These are phyloP conservation scores for Leucopsar rothschildi DNA, from an alignment of 2,113 vertebrate species.

Conservation along the genomic window DNA sequence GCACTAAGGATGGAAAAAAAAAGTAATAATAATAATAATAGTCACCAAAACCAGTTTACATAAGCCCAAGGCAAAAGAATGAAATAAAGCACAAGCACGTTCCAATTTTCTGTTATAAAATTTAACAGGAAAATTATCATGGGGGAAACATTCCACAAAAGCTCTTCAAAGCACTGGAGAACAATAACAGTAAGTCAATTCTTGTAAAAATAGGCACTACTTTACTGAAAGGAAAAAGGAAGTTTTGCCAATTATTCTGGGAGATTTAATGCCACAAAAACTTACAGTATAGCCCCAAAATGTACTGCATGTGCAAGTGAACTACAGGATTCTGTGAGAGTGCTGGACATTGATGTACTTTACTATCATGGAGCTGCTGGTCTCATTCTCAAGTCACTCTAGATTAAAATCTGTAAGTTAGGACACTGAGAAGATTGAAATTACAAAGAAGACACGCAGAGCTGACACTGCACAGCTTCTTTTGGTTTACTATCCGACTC, in stretches of 20 bases:
- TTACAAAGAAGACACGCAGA: neutral
- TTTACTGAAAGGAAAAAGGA: neutral
- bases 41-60: neutral
- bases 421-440: neutral
- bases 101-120: neutral
- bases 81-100: neutral
- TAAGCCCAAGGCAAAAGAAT: neutral
- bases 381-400: neutral
- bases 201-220: neutral
- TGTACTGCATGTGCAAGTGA: neutral
- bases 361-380: neutral
- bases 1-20: constrained; percentile 74
- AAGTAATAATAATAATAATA: neutral
- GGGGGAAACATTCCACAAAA: neutral
- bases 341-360: neutral
- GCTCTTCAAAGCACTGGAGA: neutral
- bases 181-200: neutral
- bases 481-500: neutral
- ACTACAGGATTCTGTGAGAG: neutral
- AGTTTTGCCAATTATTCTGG: neutral
- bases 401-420: neutral
- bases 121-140: neutral
- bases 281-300: neutral
- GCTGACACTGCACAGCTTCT: neutral
- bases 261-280: neutral